phyloP scores from a whole-genome alignment of 2,113 vertebrate species.

The Athene cunicularia region DNA sequence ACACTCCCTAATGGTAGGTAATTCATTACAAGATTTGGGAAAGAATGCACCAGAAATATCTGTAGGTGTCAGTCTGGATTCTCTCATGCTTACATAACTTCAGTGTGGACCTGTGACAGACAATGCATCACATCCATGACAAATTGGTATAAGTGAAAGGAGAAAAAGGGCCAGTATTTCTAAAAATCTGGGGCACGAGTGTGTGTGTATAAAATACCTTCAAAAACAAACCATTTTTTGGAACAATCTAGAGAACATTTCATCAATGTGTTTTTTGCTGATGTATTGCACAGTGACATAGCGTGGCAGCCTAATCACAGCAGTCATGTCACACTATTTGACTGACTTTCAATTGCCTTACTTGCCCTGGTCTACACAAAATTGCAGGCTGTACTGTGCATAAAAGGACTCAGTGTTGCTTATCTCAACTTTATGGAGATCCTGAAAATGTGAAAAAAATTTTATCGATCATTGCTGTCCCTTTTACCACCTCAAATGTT shows the following conservation, averaged over 20 bases:
- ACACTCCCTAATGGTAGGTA: background rate
- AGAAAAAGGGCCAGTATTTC: background rate
- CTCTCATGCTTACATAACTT: background rate
- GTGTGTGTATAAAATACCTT: background rate
- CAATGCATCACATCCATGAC: background rate
- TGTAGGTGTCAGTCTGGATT: background rate
- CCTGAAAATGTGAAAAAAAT: background rate
- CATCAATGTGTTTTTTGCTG: constrained; percentile 14
- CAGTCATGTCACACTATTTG: constrained; percentile 34
- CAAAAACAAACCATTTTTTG: background rate
- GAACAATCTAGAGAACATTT: background rate
- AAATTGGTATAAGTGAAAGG: background rate
- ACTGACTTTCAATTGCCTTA: constrained; percentile 31
- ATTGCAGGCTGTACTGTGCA: constrained; percentile 19
- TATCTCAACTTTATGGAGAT: constrained; percentile 30
- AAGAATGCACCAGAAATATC: background rate
- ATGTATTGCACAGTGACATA: background rate
- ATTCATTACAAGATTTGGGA: background rate
- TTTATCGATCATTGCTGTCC: background rate
- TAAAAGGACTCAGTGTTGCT: constrained; percentile 21
- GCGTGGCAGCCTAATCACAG: constrained; percentile 42
- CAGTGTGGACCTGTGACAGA: background rate
- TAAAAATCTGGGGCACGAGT: background rate
- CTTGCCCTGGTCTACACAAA: constrained; percentile 15
- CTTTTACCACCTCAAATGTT: constrained; percentile 20